Evolutionary conservation across 2,113 vertebrate genomes (phyloP).

Genomic region (Oceanodroma tethys): DNA sequence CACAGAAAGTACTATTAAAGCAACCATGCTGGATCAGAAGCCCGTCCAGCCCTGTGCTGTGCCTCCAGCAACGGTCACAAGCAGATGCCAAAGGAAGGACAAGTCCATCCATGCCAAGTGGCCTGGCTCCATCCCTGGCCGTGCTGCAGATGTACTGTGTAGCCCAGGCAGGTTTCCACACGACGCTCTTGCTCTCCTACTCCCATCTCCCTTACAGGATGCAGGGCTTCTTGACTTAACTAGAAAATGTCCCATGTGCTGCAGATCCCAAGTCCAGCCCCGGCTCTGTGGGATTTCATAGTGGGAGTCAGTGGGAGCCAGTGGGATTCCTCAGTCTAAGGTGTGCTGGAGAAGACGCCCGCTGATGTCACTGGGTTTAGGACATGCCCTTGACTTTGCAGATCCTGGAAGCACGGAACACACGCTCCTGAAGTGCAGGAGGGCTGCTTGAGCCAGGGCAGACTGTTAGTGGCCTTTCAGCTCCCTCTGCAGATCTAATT

Average conservation of each 20-base stretch:
- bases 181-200: neutral
- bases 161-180: neutral
- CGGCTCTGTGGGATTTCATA: neutral
- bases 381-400: neutral
- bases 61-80: neutral
- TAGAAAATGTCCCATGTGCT: neutral
- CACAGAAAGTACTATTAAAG: neutral
- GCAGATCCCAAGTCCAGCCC: neutral
- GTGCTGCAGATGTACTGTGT: neutral
- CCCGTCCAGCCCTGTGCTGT: neutral
- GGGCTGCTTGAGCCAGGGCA: neutral
- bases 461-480: neutral
- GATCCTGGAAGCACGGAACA: neutral
- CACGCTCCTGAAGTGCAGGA: neutral
- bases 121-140: neutral
- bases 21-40: neutral
- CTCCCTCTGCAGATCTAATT: neutral
- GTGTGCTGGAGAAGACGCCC: neutral
- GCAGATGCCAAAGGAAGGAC: neutral
- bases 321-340: neutral
- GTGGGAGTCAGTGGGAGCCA: neutral
- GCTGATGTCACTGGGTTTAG: neutral
- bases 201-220: neutral
- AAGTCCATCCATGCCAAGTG: neutral
- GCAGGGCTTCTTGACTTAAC: neutral